Evolutionary conservation across 2,113 vertebrate species (phyloP).

Genomic region (Tiliqua scincoides): DNA sequence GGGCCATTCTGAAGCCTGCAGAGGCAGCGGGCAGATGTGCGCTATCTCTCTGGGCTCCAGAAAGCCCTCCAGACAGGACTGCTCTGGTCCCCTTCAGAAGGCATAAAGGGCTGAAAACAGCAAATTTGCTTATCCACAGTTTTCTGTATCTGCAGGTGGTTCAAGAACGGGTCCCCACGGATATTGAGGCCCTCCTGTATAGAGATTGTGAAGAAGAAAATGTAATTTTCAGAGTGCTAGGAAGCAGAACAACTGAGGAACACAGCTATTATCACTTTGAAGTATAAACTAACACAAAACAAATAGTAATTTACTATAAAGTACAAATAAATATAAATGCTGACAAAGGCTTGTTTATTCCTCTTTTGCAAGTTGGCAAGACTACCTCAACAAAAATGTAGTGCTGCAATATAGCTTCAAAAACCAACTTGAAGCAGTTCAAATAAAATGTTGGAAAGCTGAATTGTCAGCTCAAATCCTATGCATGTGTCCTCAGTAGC

Average conservation of each 20-base stretch:
- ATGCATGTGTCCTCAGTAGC: too few species aligned
- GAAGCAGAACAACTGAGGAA: neutral
- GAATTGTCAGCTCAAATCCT: neutral
- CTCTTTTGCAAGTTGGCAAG: neutral
- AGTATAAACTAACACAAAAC: neutral
- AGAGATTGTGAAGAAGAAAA: neutral
- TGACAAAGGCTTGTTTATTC: neutral
- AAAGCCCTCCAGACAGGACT: too few species aligned
- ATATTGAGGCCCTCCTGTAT: too few species aligned
- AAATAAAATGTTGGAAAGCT: neutral
- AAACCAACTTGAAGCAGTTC: neutral
- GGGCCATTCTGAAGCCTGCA: too few species aligned
- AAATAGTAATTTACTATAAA: too few species aligned
- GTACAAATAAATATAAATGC: neutral
- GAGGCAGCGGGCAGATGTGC: too few species aligned
- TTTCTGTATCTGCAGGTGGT: too few species aligned
- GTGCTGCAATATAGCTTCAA: neutral
- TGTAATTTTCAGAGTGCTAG: neutral
- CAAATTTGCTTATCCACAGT: too few species aligned
- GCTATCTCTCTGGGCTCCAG: too few species aligned
- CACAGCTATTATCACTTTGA: neutral
- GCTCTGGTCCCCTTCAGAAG: too few species aligned
- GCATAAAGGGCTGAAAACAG: too few species aligned
- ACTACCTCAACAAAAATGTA: neutral
- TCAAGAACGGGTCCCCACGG: too few species aligned